Evolutionary conservation across 1,140 invertebrate genomes (phyloP).

Genomic region (Pentalonia nigronervosa): DNA sequence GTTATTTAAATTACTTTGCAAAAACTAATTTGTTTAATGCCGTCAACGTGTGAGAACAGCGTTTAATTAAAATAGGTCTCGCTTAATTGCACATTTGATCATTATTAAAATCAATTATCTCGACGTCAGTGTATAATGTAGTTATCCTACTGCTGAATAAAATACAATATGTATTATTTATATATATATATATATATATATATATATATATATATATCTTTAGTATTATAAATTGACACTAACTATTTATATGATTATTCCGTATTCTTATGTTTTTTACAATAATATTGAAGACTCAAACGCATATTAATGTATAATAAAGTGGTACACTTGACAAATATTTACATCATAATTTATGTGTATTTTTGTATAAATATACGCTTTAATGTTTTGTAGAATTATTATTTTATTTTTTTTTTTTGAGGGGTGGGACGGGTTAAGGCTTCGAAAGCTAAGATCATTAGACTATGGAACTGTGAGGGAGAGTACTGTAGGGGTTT

Average conservation of each 20-base stretch:
- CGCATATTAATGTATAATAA: background rate
- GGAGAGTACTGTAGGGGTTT: too few relatives aligned
- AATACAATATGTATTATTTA: background rate
- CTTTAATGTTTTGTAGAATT: background rate
- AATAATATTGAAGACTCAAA: background rate
- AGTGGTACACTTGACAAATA: background rate
- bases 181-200: too few relatives aligned
- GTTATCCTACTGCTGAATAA: background rate
- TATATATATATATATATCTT: too few relatives aligned
- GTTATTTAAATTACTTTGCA: background rate
- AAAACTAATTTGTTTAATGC: background rate
- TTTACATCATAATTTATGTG: background rate
- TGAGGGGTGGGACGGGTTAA: too few relatives aligned
- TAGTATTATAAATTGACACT: background rate
- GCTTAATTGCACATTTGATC: background rate
- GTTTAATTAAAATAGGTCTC: constrained; percentile 26
- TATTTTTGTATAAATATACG: background rate
- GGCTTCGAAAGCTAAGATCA: too few relatives aligned
- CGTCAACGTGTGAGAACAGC: background rate
- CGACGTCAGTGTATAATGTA: background rate
- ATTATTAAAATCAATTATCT: constrained; percentile 21
- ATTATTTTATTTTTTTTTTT: too few relatives aligned
- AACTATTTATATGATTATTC: background rate
- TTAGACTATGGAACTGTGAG: too few relatives aligned
- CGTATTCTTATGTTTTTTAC: too few relatives aligned